Evolutionary conservation across 2,888 invertebrate species (phyloP).

Genomic region (Gandaritis pyraliata): DNA sequence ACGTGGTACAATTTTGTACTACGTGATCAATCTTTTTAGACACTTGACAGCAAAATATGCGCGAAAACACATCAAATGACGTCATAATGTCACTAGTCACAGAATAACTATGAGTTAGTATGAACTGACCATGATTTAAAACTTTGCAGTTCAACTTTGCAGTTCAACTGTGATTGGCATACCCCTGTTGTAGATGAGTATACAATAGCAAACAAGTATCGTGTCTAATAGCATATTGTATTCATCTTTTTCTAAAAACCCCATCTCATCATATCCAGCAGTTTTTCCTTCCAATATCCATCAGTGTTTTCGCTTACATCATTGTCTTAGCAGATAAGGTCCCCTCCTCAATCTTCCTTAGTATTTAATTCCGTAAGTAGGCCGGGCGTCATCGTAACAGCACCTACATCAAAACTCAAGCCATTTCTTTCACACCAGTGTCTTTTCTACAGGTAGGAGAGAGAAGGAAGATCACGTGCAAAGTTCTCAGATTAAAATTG

Average conservation of each 20-base stretch:
- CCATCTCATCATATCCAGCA: conserved; percentile 45
- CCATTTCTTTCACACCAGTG: conserved; percentile 51
- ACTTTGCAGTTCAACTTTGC: too few relatives aligned
- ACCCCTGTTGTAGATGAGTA: too few relatives aligned
- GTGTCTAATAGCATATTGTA: too few relatives aligned
- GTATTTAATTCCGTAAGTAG: conserved; percentile 82
- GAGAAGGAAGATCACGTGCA: conserved; percentile 60
- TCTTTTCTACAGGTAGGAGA: conserved; percentile 38
- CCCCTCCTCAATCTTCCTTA: conserved; percentile 80
- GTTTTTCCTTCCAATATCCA: conserved; percentile 64
- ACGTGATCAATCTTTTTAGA: too few relatives aligned
- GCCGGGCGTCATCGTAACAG: conserved; percentile 74
- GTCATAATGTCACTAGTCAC: too few relatives aligned
- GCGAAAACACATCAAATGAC: too few relatives aligned
- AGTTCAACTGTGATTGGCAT: too few relatives aligned
- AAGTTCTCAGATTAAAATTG: conserved; percentile 81
- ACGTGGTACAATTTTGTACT: too few relatives aligned
- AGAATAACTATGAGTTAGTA: too few relatives aligned
- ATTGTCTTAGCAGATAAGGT: conserved; percentile 78
- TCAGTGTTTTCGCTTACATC: conserved; percentile 78
- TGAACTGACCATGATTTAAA: too few relatives aligned
- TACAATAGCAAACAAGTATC: too few relatives aligned
- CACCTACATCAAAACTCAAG: conserved; percentile 67
- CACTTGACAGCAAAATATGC: too few relatives aligned
- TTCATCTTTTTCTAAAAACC: conserved; percentile 16